Percentiles rank a stretch among this genome's conserved stretches.
Evolutionary conservation across 2,113 vertebrate species (phyloP).

Genomic region (Numida meleagris): DNA sequence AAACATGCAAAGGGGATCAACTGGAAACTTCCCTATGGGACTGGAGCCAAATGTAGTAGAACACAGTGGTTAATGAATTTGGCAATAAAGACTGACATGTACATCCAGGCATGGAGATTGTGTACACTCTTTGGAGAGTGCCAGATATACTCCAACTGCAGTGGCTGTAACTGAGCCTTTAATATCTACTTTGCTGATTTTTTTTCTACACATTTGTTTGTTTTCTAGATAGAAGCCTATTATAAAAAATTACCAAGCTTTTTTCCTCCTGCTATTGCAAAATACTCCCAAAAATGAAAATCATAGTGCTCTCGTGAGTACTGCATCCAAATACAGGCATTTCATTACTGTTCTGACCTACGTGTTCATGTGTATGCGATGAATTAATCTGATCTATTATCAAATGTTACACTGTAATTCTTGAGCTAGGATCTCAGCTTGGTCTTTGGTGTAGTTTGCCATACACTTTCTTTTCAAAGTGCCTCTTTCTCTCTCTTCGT

Average conservation of each 20-base stretch:
- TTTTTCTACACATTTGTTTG: not conserved
- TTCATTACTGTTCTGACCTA: not conserved
- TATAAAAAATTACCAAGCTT: not conserved
- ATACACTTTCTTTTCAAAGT: not conserved
- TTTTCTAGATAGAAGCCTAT: not conserved
- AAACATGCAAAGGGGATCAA: not conserved
- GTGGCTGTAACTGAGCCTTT: not conserved
- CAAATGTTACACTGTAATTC: not conserved
- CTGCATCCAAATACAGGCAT: not conserved
- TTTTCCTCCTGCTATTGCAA: not conserved
- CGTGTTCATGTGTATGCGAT: not conserved
- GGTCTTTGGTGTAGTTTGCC: not conserved
- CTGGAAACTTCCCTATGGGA: conserved; percentile 4
- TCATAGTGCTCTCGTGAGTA: not conserved
- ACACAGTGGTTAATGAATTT: not conserved
- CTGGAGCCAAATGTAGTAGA: not conserved
- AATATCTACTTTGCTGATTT: not conserved
- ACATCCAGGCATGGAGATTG: not conserved
- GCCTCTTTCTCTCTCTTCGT: not conserved
- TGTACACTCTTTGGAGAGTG: not conserved
- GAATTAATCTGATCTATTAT: not conserved
- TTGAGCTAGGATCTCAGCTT: not conserved
- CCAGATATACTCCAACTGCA: not conserved
- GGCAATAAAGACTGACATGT: not conserved
- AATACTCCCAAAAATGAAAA: not conserved